Percentiles rank a stretch among this genome's conserved stretches.
Evolutionary conservation across 2,888 invertebrate genomes (phyloP).

Genomic region (Rhamphomyia laevipes): DNA sequence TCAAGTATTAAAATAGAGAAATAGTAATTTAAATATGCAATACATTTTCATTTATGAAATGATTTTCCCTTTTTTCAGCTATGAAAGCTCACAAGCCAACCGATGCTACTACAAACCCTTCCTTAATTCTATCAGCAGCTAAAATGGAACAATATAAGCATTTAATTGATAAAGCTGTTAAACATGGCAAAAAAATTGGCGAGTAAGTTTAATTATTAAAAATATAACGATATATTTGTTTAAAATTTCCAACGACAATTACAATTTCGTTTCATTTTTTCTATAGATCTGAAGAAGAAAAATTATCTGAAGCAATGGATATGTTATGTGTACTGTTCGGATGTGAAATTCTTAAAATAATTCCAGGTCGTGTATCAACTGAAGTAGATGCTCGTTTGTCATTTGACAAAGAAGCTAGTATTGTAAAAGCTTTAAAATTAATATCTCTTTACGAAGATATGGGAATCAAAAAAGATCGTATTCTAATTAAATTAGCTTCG

Average conservation of each 20-base stretch:
- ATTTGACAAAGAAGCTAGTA: conserved; percentile 84
- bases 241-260: background rate
- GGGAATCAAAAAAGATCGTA: conserved; percentile 82
- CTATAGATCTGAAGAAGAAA: conserved; percentile 55
- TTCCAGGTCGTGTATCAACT: conserved; percentile 68
- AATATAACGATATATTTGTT: background rate
- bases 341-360: conserved; percentile 90
- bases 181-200: conserved; percentile 63
- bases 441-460: conserved; percentile 82
- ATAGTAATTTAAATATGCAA: too few species aligned
- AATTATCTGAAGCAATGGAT: conserved; percentile 77
- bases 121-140: conserved; percentile 88
- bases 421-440: conserved; percentile 77
- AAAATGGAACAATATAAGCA: conserved; percentile 87
- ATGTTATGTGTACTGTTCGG: conserved; percentile 93
- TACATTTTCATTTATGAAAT: background rate
- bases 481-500: conserved; percentile 94
- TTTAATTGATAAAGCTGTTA: conserved; percentile 80
- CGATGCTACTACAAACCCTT: conserved; percentile 99
- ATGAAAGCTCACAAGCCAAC: conserved; percentile 96
- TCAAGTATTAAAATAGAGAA: too few species aligned
- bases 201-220: conserved; percentile 35
- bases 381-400: conserved; percentile 50
- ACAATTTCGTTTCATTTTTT: too few species aligned
- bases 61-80: conserved; percentile 44